These are phyloP conservation scores for Pollenia amentaria DNA, from an alignment of 2,888 invertebrate species.

Conservation along the genomic window DNA sequence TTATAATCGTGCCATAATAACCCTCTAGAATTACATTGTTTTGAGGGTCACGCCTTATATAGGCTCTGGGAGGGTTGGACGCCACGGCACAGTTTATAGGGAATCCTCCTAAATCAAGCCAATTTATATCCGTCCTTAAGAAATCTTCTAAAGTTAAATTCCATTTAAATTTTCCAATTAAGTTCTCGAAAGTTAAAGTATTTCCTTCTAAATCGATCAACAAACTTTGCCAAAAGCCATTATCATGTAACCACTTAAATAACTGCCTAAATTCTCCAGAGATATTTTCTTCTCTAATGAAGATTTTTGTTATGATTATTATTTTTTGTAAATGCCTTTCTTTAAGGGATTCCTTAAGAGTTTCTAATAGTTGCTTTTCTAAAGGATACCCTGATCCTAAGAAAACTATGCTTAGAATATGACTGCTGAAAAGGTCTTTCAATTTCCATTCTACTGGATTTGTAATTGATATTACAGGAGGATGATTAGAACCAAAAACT, in stretches of 20 bases:
- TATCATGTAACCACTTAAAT: constrained; percentile 14
- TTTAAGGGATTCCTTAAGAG: background rate
- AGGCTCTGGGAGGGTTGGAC: constrained; percentile 56
- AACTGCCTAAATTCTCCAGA: background rate
- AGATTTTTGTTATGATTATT: constrained; percentile 1
- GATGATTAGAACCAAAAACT: background rate
- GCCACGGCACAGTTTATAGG: constrained; percentile 57
- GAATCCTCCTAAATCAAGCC: constrained; percentile 37
- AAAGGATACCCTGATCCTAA: background rate
- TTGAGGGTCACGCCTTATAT: constrained; percentile 15
- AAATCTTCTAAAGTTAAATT: constrained; percentile 8
- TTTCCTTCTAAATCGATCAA: constrained; percentile 19
- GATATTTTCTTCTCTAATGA: background rate
- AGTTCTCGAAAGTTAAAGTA: background rate
- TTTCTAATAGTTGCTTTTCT: background rate
- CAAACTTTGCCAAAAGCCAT: constrained; percentile 49
- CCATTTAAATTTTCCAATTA: background rate
- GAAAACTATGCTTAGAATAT: constrained; percentile 22
- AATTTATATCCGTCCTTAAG: background rate
- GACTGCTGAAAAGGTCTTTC: background rate
- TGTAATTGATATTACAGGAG: background rate
- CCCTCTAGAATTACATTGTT: constrained; percentile 46
- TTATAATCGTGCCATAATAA: constrained; percentile 41
- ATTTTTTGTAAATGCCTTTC: constrained; percentile 12
- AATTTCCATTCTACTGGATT: background rate